Conservation (phyloP, 2,888 invertebrate species). For the Kuschelorhynchus macadamiae region DNA sequence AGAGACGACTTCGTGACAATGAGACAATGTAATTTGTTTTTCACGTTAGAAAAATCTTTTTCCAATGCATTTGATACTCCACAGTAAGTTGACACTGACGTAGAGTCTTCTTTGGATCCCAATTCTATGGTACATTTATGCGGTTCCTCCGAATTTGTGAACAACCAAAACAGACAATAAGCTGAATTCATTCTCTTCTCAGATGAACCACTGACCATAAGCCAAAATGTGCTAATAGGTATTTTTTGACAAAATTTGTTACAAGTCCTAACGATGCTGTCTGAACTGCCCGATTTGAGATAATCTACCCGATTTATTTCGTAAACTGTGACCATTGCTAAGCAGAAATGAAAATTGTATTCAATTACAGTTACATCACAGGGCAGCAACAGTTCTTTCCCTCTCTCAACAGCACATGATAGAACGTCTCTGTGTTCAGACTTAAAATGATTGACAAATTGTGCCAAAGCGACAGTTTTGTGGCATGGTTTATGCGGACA, state of each 20-base stretch:
- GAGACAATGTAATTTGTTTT: conserved; percentile 60
- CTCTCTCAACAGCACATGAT: conserved; percentile 57
- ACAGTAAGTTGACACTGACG: conserved; percentile 62
- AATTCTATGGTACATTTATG: conserved; percentile 64
- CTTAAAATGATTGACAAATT: conserved; percentile 63
- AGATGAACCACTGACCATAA: conserved; percentile 63
- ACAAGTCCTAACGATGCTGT: conserved; percentile 59
- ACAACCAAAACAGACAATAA: conserved; percentile 63
- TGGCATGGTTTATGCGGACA: conserved; percentile 65
- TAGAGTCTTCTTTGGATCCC: conserved; percentile 60
- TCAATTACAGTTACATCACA: conserved; percentile 60
- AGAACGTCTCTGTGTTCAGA: conserved; percentile 63
- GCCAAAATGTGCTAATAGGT: conserved; percentile 64
- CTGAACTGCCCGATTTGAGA: conserved; percentile 54
- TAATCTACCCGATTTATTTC: conserved; percentile 58
- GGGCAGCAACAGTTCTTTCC: conserved; percentile 58
- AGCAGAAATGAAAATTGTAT: conserved; percentile 58
- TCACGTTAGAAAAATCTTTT: conserved; percentile 58
- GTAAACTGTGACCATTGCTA: conserved; percentile 62
- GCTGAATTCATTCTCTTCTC: conserved; percentile 56
- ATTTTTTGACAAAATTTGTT: conserved; percentile 59
- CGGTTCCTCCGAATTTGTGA: conserved; percentile 60
- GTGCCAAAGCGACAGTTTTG: conserved; percentile 62
- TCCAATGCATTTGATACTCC: conserved; percentile 57
- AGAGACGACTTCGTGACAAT: conserved; percentile 60